Percentiles rank a stretch among this genome's conserved stretches.
phyloP scores from a whole-genome alignment of 2,888 invertebrate species.

The Phaedon cochleariae region DNA sequence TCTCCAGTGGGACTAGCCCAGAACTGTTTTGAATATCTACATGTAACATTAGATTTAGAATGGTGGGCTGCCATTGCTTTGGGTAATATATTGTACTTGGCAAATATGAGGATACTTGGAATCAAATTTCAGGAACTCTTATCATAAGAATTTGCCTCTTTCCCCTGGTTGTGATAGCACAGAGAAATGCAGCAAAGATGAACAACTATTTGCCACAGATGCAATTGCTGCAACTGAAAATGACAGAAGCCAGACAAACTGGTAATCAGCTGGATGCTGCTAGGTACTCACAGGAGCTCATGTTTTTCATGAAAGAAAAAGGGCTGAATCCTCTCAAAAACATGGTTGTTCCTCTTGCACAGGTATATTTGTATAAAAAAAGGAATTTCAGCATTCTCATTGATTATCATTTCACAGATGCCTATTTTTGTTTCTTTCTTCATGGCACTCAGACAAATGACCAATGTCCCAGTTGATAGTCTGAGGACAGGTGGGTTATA shows the following conservation, averaged over 20 bases:
- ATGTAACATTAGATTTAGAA: slow-evolving; percentile 82
- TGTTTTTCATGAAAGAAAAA: slow-evolving; percentile 83
- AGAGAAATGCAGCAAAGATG: slow-evolving; percentile 83
- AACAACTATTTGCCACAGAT: slow-evolving; percentile 88
- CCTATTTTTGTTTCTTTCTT: slow-evolving; percentile 95
- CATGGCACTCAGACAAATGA: slow-evolving; percentile 86
- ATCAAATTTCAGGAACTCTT: slow-evolving; percentile 71
- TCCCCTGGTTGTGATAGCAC: slow-evolving; percentile 84
- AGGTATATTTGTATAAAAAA: too few species aligned
- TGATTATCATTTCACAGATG: slow-evolving; percentile 61
- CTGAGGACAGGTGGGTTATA: slow-evolving; percentile 86
- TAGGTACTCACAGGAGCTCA: slow-evolving; percentile 79
- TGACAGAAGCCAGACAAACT: slow-evolving; percentile 85
- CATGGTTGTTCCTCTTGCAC: slow-evolving; percentile 78
- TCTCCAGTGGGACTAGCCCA: slow-evolving; percentile 85
- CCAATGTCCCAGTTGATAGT: slow-evolving; percentile 89
- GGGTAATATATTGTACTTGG: slow-evolving; percentile 61
- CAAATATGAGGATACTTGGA: neutral
- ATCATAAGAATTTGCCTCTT: slow-evolving; percentile 80
- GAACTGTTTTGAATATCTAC: slow-evolving; percentile 81
- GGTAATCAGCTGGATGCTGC: slow-evolving; percentile 82
- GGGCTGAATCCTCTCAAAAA: slow-evolving; percentile 82
- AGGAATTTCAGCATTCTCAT: slow-evolving; percentile 10
- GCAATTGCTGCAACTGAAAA: slow-evolving; percentile 80
- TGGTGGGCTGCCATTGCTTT: slow-evolving; percentile 93